Evolutionary conservation across 1,140 invertebrate species (phyloP).

Genomic region (Aphidius ervi): DNA sequence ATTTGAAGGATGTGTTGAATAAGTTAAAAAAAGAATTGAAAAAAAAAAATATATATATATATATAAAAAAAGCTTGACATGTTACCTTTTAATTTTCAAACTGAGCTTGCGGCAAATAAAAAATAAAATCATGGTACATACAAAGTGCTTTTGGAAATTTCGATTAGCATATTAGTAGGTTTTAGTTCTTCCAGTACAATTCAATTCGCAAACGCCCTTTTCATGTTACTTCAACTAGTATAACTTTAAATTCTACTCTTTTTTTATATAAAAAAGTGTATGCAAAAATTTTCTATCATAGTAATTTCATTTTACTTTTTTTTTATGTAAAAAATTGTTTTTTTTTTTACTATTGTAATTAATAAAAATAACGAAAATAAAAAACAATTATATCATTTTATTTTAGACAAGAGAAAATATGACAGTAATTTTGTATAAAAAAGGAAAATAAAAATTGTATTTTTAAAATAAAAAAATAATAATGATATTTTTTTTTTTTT

Average conservation of each 20-base stretch:
- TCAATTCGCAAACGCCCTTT: slow-evolving; percentile 4
- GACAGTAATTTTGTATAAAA: too few relatives aligned
- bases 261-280: neutral
- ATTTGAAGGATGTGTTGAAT: neutral
- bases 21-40: slow-evolving; percentile 17
- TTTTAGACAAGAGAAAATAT: too few relatives aligned
- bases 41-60: slow-evolving; percentile 21
- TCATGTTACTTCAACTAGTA: neutral
- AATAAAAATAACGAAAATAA: too few relatives aligned
- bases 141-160: slow-evolving; percentile 3
- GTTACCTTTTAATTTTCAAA: slow-evolving; percentile 5
- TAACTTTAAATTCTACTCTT: neutral
- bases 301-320: too few relatives aligned
- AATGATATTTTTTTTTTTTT: too few relatives aligned
- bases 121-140: slow-evolving; percentile 25
- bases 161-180: slow-evolving; percentile 6
- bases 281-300: neutral
- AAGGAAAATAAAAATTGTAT: too few relatives aligned
- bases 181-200: slow-evolving; percentile 3
- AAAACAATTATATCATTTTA: too few relatives aligned
- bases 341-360: too few relatives aligned
- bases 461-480: too few relatives aligned
- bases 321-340: too few relatives aligned
- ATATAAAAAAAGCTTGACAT: slow-evolving; percentile 6
- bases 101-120: slow-evolving; percentile 8